phyloP scores from a whole-genome alignment of 2,797 vertebrate genomes.

The Hozukius guyotensis region DNA sequence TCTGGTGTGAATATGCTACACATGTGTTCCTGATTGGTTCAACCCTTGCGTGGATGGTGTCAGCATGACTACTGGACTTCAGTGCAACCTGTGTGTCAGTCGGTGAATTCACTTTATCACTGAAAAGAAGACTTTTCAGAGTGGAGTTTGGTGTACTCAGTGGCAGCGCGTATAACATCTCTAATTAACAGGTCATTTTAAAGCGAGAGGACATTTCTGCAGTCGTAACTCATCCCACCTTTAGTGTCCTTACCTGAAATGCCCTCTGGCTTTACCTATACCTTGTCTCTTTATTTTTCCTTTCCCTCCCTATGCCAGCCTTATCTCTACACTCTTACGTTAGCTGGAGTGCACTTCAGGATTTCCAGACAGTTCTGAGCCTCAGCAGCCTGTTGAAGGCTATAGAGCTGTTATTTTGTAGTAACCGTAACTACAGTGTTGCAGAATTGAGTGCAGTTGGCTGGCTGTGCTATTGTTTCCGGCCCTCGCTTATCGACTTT shows the following conservation, averaged over 20 bases:
- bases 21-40: slow-evolving; percentile 47
- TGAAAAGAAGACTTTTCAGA: background rate
- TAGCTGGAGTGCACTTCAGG: slow-evolving; percentile 42
- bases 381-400: slow-evolving; percentile 19
- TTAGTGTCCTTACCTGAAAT: slow-evolving; percentile 40
- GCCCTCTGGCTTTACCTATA: slow-evolving; percentile 21
- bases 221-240: background rate
- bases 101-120: background rate
- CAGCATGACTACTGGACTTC: slow-evolving; percentile 18
- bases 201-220: background rate
- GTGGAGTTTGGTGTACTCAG: background rate
- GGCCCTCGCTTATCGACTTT: slow-evolving; percentile 53
- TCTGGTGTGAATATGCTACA: slow-evolving; percentile 60
- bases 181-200: slow-evolving; percentile 9
- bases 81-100: background rate
- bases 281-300: slow-evolving; percentile 14
- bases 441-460: slow-evolving; percentile 38
- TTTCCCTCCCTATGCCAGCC: background rate
- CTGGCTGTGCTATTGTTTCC: slow-evolving; percentile 36
- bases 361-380: slow-evolving; percentile 33
- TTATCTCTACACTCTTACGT: slow-evolving; percentile 1
- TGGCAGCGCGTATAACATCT: background rate
- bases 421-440: slow-evolving; percentile 28
- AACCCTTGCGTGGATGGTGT: slow-evolving; percentile 32
- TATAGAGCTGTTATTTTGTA: slow-evolving; percentile 34